Conservation (phyloP, 2,888 invertebrate genomes). For the Malthinus seriepunctatus region DNA sequence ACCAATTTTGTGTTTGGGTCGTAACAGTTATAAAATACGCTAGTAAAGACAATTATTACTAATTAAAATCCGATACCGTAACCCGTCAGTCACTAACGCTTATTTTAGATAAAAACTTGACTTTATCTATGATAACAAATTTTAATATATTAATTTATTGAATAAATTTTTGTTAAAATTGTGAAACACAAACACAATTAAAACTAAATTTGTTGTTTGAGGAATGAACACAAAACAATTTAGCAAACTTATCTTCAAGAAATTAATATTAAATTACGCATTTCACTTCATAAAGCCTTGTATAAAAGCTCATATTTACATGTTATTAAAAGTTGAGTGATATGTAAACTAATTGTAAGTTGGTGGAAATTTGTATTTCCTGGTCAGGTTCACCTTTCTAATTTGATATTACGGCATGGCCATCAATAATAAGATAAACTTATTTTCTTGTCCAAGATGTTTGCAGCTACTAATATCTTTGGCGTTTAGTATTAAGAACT, state of each 20-base stretch:
- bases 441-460: conserved; percentile 1
- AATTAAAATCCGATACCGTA: too few species aligned
- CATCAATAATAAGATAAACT: conserved; percentile 4
- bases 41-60: too few species aligned
- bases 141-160: too few species aligned
- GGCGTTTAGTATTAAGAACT: neutral
- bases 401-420: neutral
- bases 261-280: conserved; percentile 10
- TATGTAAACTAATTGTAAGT: conserved; percentile 7
- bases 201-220: too few species aligned
- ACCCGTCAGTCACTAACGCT: too few species aligned
- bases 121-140: too few species aligned
- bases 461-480: neutral
- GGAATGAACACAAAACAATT: too few species aligned
- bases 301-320: conserved; percentile 10
- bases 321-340: conserved; percentile 15
- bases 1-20: too few species aligned
- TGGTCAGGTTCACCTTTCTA: neutral
- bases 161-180: too few species aligned
- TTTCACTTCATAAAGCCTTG: conserved; percentile 9
- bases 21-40: too few species aligned
- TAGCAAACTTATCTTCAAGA: neutral
- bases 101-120: too few species aligned
- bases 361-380: neutral
- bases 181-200: too few species aligned